Evolutionary conservation across 2,113 vertebrate species (phyloP), one percentile per base, ranked within the genome.

Genomic region (Stictonetta naevosa): DNA sequence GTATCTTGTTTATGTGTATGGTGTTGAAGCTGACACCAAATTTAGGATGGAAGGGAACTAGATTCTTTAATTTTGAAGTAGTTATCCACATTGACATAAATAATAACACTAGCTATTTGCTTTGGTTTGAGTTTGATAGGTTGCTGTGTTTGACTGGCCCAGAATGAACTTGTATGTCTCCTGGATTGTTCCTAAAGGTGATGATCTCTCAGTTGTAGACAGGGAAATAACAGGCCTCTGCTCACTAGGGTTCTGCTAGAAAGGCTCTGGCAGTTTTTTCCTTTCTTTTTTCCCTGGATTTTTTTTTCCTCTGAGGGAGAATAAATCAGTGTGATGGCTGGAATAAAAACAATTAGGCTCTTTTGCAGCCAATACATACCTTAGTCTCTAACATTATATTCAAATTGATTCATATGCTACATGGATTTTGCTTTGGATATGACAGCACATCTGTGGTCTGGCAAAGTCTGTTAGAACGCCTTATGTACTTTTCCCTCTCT

Each of bases 151-250:
- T 95, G 95, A 94, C 89, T 96, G 86, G 80, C 92, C 68, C 22
- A 44, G 91, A 92, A 90, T 97, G 92, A 97, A 89, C 64, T 97
- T 25, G 22, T 91, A 46, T 95, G 97, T 97, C 94, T 97, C 82
- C 87, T 93, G 91, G 69, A 82, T 86, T 86, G 34, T 93, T 96
- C 58, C 74, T 94, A 72, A 88, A 96, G 91, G 67, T 84, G 94
- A 64, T 97, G 95, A 97, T 86, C 77, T 94, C 44, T n/a, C 86
- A 76, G 83, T 90, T 97, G 80, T 66, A 92, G 94, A 94, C 95
- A 93, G 46, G 88, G 90, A 96, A 97, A 95, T 52, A 58, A 88
- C 53, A 95, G 42, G 86, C 80, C 88, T 42, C 94, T 97, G 90
- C 25, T 17, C 15, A 13, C 81, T 84, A 60, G 62, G 78, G 66